Base-by-base conservation (phyloP, 2,797 vertebrate genomes). In the Tenualosa ilisha region DNA sequence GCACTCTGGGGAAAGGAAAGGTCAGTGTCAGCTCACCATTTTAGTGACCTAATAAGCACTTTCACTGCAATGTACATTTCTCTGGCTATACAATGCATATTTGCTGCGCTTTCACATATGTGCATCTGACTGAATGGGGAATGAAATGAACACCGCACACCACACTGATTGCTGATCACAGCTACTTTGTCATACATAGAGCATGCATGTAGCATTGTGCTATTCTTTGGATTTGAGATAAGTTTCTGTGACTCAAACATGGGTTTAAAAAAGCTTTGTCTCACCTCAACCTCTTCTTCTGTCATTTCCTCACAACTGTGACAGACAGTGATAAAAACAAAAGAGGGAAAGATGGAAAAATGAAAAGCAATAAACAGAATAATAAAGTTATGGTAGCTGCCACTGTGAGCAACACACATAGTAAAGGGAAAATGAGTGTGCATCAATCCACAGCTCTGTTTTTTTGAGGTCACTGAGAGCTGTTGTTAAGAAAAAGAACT, bases 201-300 rank as follows among this genome's bases (percentile, higher is more conserved):
- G 50, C 11, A 2, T 51, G 50, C 11, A 51, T 51, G 50, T 12
- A 51, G 9, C 50, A 51, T 51, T 51, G 7, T 51, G 11, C 9
- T 9, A 51, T 46, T 46, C 46, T 46, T 1, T 51, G 50, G 50
- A 12, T 12, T 51, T 51, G 50, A 51, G 46, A 46, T 46, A 46
- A 51, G 50, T 51, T 49, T 5, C 46, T 2, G 24, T 6, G 20
- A 15, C 53, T 54, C 13, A 17, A 59, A 59, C 54, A 17, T 12
- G 22, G 49, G 40, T 26, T 13, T 72, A 9, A 53, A n/a, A 12
- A 17, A 22, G 17, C n/a, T 11, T 15, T 17, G 17, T 53, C 87
- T 89, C 61, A 92, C 91, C 90, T 91, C 90, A 2, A 88, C 87
- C 24, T 91, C 90, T 24, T 90, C 86, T 72, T 91, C 91, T 1